Evolutionary conservation across 2,888 invertebrate species (phyloP), one percentile per base, ranked within the genome.

Genomic region (Agonopterix heracliana): DNA sequence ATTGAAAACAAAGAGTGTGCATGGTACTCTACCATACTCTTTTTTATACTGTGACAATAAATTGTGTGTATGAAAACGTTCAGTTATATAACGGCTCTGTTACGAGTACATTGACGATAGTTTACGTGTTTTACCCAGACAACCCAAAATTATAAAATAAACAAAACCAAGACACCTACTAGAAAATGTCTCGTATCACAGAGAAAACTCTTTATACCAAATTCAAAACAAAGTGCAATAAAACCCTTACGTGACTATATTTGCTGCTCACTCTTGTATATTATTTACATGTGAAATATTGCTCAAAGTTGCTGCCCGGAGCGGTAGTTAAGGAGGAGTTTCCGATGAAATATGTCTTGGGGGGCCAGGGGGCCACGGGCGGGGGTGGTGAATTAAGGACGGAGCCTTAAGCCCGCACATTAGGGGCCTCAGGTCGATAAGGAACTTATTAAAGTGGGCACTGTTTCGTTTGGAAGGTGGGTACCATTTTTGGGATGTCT

Each of bases 311-410:
- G 65, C 63, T 66, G 56, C 70, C 68, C 66, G 55, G 71, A 70
- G 69, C 59, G 74, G 74, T 78, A 71, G 76, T 81, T 81, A 81
- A 80, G 77, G 82, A 74, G 80, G 75, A 76, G 79, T 75, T 78
- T 71, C 70, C 79, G 81, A 87, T 87, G 87, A 88, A 87, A 87
- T 88, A 87, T 88, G 86, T 87, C 87, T 88, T 88, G 64, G 78
- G 78, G 80, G 63, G 57, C 55, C 55, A 55, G 52, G 61, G 55
- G 64, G 55, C 26, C 26, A 26, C 26, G 26, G 53, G 51, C 53
- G 57, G 47, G 56, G 60, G 65, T 61, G 68, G 60, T 59, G 72
- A 64, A 71, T 76, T 78, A 82, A 81, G 84, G 81, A 74, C 60
- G 68, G 59, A 58, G 80, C 82, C 83, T 84, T 85, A 83, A 85